Evolutionary conservation across 2,888 invertebrate genomes (phyloP), one percentile per base, ranked within the genome.

Genomic region (Teleogryllus oceanicus): DNA sequence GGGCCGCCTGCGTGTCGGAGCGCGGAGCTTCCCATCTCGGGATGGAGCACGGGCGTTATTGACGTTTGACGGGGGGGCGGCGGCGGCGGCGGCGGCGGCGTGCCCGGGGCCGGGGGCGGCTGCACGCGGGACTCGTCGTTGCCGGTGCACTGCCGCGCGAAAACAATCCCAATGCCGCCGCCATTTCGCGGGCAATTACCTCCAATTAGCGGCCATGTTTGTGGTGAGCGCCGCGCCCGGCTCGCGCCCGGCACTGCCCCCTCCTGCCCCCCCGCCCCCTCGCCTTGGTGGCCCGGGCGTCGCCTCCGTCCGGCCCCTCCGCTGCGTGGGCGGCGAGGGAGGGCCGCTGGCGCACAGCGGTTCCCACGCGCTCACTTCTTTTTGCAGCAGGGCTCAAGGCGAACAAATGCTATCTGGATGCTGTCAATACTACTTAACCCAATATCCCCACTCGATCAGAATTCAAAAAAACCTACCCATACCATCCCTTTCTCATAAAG

Each of bases 101-200:
- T n/a, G 16, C n/a, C 62, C 0, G 62, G 62, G 16, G 62, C 13
- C 62, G 62, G 13, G 16, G 4, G 16, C 62, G 62, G n/a, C n/a
- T 11, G 13, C 13, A 62, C 62, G n/a, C 62, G 5, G n/a, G 62
- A 12, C 13, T 13, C 24, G 24, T 24, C 24, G 24, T 24, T 24
- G 8, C 62, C 4, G 62, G 62, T 62, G 62, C 62, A 62, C 16
- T 5, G 62, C 62, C 16, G 62, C 62, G 62, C 62, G 62, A 62
- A 62, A 62, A 62, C 62, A 62, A 62, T 62, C 62, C 62, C 62
- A 62, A n/a, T 62, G 62, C 13, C n/a, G 62, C 62, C n/a, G 62
- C 62, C 62, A 62, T 62, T 62, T 62, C 62, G 62, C 62, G n/a
- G 62, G 62, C 62, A 62, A 62, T 62, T 62, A 62, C 62, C 62